Evolutionary conservation across 2,888 invertebrate species (phyloP).

Genomic region (Idaea aversata): DNA sequence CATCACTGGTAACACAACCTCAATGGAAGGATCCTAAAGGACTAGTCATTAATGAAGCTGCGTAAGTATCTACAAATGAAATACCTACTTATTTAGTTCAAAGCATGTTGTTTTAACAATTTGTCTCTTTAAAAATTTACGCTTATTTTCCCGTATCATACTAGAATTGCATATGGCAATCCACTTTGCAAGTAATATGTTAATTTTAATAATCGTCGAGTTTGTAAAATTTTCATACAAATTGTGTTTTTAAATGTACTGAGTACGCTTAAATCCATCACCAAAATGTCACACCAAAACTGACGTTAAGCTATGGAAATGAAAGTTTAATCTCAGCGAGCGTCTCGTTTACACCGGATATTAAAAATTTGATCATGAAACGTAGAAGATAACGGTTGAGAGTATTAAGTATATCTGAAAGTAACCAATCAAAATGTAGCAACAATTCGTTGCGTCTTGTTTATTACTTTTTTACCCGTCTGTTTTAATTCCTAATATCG

Average conservation of each 20-base stretch:
- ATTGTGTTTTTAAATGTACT: no score
- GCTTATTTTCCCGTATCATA: no score
- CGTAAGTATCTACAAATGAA: conserved; percentile 72
- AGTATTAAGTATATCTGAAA: neutral
- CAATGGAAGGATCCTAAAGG: conserved; percentile 90
- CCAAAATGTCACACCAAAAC: neutral
- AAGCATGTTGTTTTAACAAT: neutral
- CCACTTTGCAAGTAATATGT: no score
- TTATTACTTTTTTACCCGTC: neutral
- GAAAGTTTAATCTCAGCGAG: neutral
- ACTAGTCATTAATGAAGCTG: conserved; percentile 83
- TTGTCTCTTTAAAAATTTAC: no score
- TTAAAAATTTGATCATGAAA: conserved; percentile 2
- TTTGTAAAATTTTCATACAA: no score
- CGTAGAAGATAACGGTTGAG: conserved; percentile 2
- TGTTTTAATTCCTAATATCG: neutral
- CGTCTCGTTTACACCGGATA: neutral
- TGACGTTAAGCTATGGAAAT: neutral
- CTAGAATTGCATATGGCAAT: no score
- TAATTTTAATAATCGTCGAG: no score
- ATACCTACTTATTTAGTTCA: neutral
- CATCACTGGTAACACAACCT: conserved; percentile 84
- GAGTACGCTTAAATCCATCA: neutral
- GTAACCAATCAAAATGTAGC: neutral
- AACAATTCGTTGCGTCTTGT: neutral